Evolutionary conservation across 2,888 invertebrate species (phyloP), one percentile per base, ranked within the genome.

Genomic region (Cyrtodaria siliqua): DNA sequence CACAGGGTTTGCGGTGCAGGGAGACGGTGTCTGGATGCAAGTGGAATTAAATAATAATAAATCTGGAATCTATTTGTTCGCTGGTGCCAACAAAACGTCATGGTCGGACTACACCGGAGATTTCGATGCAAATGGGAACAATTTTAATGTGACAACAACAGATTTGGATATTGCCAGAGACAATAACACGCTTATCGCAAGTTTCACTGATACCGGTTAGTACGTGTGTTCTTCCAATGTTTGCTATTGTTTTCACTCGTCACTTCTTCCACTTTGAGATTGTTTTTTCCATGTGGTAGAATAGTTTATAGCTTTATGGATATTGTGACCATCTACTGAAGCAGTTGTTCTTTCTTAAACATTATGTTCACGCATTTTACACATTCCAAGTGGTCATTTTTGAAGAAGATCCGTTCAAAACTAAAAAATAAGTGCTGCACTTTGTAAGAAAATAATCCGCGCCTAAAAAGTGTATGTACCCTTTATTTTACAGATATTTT

Each of bases 11-110:
- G 68, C 69, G 2, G 59, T 69, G 9, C 42, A 69, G 29, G 44
- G 62, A 8, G 20, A 23, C 4, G 69, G 33, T 40, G 67, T 49
- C 0, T 74, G 72, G 72, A 9, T 79, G 20, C 76, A 80, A 47
- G 73, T 75, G 27, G 73, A 76, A 47, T 55, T 77, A 14, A 67
- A 72, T 53, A 26, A 38, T n/a, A 27, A 55, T n/a, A 64, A 60
- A 66, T 53, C 67, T 9, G 63, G 69, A 14, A 62, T 72, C 23
- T 24, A 63, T 20, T 18, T 68, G 16, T 68, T 49, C n/a, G 67
- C 57, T 23, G 71, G 71, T 2, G 23, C 26, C 0, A 56, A 29
- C 49, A 57, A 29, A 3, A 23, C 47, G 4, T 20, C 4, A 12
- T 59, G 26, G 44, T 49, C 44, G 8, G 72, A 72, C 53, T 71